Evolutionary conservation across 1,140 invertebrate species (phyloP).

Genomic region (Apis laboriosa): DNA sequence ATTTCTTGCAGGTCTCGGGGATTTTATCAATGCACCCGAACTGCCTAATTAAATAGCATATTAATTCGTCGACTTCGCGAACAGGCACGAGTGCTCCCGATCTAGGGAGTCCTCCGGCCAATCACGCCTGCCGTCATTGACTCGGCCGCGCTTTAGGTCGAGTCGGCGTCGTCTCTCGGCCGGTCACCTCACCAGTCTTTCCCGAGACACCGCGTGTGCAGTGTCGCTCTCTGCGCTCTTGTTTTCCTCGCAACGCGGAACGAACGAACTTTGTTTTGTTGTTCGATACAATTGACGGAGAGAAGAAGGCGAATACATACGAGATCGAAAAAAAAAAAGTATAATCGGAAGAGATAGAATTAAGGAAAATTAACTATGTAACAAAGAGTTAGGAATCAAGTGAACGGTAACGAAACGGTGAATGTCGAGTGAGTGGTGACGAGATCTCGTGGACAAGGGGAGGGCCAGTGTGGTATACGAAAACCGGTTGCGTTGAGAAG

Average conservation of each 20-base stretch:
- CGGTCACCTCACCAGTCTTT: conserved; percentile 49
- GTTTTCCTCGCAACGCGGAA: too few relatives aligned
- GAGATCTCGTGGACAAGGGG: neutral
- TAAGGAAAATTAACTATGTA: too few relatives aligned
- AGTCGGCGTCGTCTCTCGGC: conserved; percentile 24
- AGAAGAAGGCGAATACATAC: too few relatives aligned
- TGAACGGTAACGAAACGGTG: neutral
- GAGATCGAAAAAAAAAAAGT: too few relatives aligned
- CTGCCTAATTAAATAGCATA: conserved; percentile 17
- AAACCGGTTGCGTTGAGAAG: conserved; percentile 64
- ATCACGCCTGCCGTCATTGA: conserved; percentile 36
- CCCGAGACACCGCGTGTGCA: conserved; percentile 17
- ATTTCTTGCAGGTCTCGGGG: neutral
- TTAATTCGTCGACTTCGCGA: neutral
- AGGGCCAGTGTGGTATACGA: conserved; percentile 6
- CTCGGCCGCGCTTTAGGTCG: conserved; percentile 8
- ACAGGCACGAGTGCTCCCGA: too few relatives aligned
- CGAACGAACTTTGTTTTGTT: too few relatives aligned
- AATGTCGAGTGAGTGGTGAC: conserved; percentile 37
- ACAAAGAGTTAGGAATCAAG: neutral
- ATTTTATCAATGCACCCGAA: neutral
- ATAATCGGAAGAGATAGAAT: neutral
- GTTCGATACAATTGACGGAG: too few relatives aligned
- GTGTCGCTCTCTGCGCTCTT: neutral
- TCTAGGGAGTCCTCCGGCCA: conserved; percentile 7